Base-by-base conservation (phyloP, 2,113 vertebrate genomes). In the Hemichromis elongatus region DNA sequence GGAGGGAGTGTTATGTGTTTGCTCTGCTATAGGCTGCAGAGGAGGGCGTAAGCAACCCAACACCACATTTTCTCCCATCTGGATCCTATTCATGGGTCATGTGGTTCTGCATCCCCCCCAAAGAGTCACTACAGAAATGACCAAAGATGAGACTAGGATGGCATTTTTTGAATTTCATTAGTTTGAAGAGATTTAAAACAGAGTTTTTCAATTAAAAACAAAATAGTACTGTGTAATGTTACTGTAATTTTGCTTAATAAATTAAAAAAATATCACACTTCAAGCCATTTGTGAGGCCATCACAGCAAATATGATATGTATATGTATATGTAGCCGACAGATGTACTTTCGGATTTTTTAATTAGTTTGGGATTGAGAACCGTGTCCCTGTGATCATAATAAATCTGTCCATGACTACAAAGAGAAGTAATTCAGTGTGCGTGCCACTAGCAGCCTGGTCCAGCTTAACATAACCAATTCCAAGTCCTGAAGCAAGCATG, bases 21-120 rank as follows among this genome's bases (percentile, higher is more conserved):
- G 47, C 63, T 63, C 79, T 84, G 47, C 91, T 54, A 95, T 95
- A 92, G 94, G 94, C 89, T 40, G 9, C 85, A 87, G 86, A 86
- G 93, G 91, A 35, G 91, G 92, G 78, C 50, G 68, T 84, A 19
- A 42, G 80, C 56, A 9, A 35, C 37, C 30, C 81, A 35, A 50
- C 47, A 84, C 78, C 61, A 45, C 3, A 2, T 50, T 81, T 80
- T 47, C 80, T 68, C 30, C 86, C 95, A 95, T 95, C 93, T 96
- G 91, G 93, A 89, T 92, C 84, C 63, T 19, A 93, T 95, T 95
- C 28, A 40, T 52, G 45, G 80, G 26, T 79, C 83, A 73, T 63
- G 82, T 80, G 88, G 66, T 75, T 63, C 18, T 35, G 59, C 52
- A 75, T 80, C 35, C 56, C 40, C 26, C 5, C 40, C 26, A 18